Percentiles rank a stretch among this genome's conserved stretches.
Conservation (phyloP, 2,888 invertebrate species). For the Folsomia manolachei region DNA sequence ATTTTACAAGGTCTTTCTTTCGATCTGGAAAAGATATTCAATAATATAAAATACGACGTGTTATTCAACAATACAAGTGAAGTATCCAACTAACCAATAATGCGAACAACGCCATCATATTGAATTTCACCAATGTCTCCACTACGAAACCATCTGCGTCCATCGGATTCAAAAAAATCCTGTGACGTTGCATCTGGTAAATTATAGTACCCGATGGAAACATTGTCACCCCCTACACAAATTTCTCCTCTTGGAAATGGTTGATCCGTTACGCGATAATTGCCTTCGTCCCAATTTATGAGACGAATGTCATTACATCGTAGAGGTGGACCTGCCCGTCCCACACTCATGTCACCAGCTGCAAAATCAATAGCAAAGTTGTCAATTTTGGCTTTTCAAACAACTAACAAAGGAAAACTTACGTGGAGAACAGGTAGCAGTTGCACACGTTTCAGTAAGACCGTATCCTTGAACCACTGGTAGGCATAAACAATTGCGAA, state of each 20-base stretch:
- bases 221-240: constrained; percentile 69
- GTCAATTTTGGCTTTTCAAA: too few species aligned
- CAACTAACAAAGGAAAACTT: constrained; percentile 7
- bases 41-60: not conserved
- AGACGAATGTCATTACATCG: constrained; percentile 78
- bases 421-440: constrained; percentile 19
- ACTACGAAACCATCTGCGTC: constrained; percentile 86
- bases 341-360: constrained; percentile 66
- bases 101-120: constrained; percentile 87
- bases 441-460: constrained; percentile 90
- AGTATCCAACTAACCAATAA: constrained; percentile 72
- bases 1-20: constrained; percentile 96
- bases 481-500: constrained; percentile 83
- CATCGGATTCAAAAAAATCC: constrained; percentile 79
- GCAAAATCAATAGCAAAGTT: constrained; percentile 19
- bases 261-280: constrained; percentile 80
- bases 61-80: not conserved
- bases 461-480: constrained; percentile 91
- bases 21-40: constrained; percentile 66
- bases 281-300: constrained; percentile 90
- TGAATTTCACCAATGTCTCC: constrained; percentile 95
- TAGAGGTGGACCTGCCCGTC: constrained; percentile 86
- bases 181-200: constrained; percentile 68
- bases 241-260: constrained; percentile 83
- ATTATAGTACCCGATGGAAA: constrained; percentile 91